A percentile compares a stretch with the other conserved stretches of the same genome.
These are phyloP conservation scores for Aporophyla nigra DNA, from an alignment of 2,888 invertebrate genomes.

Conservation along the genomic window DNA sequence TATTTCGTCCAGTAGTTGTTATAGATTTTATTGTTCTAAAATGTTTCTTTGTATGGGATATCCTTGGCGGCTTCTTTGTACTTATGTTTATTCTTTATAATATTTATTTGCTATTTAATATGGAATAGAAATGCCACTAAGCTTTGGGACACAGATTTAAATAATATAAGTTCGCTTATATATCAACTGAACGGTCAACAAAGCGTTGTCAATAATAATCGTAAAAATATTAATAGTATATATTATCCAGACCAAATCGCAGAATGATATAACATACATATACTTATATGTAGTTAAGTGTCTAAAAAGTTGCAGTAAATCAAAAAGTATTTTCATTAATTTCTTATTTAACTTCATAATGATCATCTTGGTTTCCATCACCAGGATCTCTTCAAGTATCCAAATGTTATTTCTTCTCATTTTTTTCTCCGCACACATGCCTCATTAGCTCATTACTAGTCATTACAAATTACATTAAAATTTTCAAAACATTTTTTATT, in stretches of 20 bases:
- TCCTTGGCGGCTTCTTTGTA: constrained; percentile 54
- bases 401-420: neutral
- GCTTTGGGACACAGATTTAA: neutral
- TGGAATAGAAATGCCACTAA: constrained; percentile 11
- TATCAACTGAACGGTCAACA: neutral
- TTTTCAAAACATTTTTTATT: constrained; percentile 62
- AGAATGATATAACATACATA: neutral
- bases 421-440: constrained; percentile 13
- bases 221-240: neutral
- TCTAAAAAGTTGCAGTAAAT: neutral
- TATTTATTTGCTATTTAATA: neutral
- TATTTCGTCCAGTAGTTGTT: constrained; percentile 55
- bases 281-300: neutral
- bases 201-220: neutral
- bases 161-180: neutral
- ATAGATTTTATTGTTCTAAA: constrained; percentile 50
- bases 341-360: neutral
- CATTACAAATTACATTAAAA: constrained; percentile 42
- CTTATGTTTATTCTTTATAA: constrained; percentile 17
- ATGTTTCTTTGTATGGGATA: constrained; percentile 26
- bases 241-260: neutral
- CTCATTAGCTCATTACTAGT: constrained; percentile 32
- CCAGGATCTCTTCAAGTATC: neutral
- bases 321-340: neutral
- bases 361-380: neutral